phyloP scores from a whole-genome alignment of 2,888 invertebrate genomes.

The Auanema freiburgensis region DNA sequence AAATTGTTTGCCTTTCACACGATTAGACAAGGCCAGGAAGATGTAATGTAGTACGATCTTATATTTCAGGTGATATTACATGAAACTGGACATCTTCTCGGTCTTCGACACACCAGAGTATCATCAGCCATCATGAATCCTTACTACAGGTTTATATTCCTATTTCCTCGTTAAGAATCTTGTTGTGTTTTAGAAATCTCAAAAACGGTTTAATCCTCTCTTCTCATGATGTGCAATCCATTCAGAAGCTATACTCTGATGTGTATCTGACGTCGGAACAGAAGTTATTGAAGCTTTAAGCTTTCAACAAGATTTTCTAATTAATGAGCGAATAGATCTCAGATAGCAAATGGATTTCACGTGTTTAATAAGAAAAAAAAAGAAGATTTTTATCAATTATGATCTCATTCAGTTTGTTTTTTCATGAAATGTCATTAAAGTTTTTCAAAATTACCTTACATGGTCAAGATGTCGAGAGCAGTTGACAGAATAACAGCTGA shows the following conservation, averaged over 20 bases:
- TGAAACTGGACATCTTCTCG: conserved; percentile 61
- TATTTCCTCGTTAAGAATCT: background rate
- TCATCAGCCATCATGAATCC: conserved; percentile 58
- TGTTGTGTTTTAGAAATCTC: conserved; percentile 1
- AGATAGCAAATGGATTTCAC: no score
- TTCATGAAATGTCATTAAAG: no score
- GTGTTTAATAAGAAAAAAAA: no score
- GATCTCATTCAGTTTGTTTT: no score
- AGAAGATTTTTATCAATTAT: no score
- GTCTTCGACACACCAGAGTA: conserved; percentile 52
- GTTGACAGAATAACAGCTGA: no score
- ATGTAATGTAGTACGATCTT: background rate
- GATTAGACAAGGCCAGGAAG: background rate
- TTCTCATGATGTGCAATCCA: conserved; percentile 4
- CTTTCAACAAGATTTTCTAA: no score
- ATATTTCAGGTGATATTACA: conserved; percentile 53
- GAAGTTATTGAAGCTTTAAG: no score
- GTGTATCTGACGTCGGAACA: no score
- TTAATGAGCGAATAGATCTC: no score
- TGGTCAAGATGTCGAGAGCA: no score
- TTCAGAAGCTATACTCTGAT: conserved; percentile 8
- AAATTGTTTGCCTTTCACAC: background rate
- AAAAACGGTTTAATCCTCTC: conserved; percentile 10
- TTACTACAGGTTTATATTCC: conserved; percentile 43
- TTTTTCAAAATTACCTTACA: no score